Percentiles rank a stretch among this genome's conserved stretches.
phyloP scores from a whole-genome alignment of 1,140 invertebrate species.

The Lepidotrigona ventralis region DNA sequence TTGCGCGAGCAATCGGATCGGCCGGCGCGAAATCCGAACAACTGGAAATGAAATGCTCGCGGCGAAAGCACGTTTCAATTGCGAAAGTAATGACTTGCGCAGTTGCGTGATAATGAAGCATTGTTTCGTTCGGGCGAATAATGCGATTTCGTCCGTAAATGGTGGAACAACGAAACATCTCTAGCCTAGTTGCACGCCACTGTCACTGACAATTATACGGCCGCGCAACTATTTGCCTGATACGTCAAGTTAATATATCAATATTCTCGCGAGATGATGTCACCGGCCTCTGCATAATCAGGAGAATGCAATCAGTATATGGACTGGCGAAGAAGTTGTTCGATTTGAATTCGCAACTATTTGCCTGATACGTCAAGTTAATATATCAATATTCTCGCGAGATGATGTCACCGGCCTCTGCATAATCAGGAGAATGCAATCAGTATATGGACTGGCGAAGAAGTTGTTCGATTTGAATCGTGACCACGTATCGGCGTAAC shows the following conservation, averaged over 20 bases:
- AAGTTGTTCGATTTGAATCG: conserved; percentile 17
- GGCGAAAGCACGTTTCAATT: neutral
- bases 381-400: conserved; percentile 16
- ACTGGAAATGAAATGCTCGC: conserved; percentile 30
- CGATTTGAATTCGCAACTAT: too few relatives aligned
- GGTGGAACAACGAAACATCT: conserved; percentile 30
- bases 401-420: conserved; percentile 1
- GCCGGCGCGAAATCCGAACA: conserved; percentile 10
- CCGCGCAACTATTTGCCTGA: neutral
- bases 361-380: neutral
- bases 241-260: conserved; percentile 16
- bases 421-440: neutral
- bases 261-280: conserved; percentile 19
- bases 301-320: neutral
- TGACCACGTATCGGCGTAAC: neutral
- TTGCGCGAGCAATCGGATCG: neutral
- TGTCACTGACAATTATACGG: conserved; percentile 35
- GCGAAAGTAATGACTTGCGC: conserved; percentile 30
- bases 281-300: neutral
- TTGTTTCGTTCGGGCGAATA: conserved; percentile 22
- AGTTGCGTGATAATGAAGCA: conserved; percentile 37
- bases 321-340: conserved; percentile 25
- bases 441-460: conserved; percentile 7
- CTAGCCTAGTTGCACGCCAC: conserved; percentile 36
- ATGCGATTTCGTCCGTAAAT: conserved; percentile 36